Conservation (phyloP, 2,797 vertebrate genomes). For the Pipistrellus kuhlii region DNA sequence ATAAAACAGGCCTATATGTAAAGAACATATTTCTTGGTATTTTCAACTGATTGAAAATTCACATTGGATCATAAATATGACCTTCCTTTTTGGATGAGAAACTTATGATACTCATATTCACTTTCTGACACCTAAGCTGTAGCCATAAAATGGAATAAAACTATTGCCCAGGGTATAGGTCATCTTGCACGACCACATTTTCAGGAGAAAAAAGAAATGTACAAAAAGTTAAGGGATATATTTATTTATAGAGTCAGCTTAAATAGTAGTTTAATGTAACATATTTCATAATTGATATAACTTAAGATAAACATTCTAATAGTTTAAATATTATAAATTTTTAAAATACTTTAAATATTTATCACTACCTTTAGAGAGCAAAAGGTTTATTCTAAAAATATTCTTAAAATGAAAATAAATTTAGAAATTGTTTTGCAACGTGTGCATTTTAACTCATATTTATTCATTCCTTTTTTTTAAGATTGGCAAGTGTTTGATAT, state of each 20-base stretch:
- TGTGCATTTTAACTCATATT: neutral
- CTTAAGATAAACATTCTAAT: neutral
- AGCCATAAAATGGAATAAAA: constrained; percentile 64
- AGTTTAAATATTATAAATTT: neutral
- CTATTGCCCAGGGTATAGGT: constrained; percentile 8
- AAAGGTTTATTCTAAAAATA: neutral
- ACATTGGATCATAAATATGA: constrained; percentile 58
- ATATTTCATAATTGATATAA: neutral
- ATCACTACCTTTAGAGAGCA: neutral
- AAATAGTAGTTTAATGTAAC: neutral
- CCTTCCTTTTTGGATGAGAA: constrained; percentile 54
- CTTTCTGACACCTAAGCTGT: constrained; percentile 24
- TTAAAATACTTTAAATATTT: neutral
- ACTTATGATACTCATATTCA: constrained; percentile 71
- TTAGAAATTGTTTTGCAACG: neutral
- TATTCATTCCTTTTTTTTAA: neutral
- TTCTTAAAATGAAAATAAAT: neutral
- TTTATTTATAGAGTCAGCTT: neutral
- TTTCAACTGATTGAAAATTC: constrained; percentile 67
- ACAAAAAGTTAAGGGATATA: neutral
- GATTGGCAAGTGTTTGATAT: neutral
- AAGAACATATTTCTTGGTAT: constrained; percentile 55
- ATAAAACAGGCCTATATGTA: neutral
- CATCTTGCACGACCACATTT: constrained; percentile 53
- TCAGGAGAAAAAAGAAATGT: neutral